These are phyloP conservation scores for Chromoteleia sp. DNA, from an alignment of 2,888 invertebrate genomes.

Conservation along the genomic window DNA sequence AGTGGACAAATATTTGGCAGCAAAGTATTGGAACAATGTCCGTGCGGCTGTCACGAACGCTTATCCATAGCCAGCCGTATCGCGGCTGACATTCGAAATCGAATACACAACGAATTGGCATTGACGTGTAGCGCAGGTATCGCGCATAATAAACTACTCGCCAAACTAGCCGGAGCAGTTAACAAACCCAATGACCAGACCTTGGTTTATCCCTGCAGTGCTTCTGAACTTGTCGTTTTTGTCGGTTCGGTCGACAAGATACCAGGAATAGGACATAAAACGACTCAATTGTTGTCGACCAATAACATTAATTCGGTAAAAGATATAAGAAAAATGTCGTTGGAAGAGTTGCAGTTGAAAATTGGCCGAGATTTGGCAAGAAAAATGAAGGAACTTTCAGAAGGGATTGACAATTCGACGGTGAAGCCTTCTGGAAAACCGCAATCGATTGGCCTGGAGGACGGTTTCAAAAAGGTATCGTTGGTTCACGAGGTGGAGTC, in stretches of 20 bases:
- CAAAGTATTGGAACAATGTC: constrained; percentile 86
- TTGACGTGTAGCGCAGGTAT: constrained; percentile 93
- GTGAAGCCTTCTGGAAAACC: constrained; percentile 92
- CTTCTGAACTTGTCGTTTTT: constrained; percentile 88
- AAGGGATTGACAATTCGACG: constrained; percentile 90
- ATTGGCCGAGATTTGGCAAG: constrained; percentile 90
- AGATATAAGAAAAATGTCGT: constrained; percentile 88
- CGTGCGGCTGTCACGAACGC: constrained; percentile 90
- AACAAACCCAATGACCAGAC: constrained; percentile 95
- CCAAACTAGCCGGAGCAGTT: constrained; percentile 90
- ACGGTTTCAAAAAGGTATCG: constrained; percentile 91
- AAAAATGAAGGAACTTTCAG: constrained; percentile 89
- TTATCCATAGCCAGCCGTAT: constrained; percentile 90
- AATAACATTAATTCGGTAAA: constrained; percentile 88
- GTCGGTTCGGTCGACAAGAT: constrained; percentile 88
- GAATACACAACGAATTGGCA: constrained; percentile 88
- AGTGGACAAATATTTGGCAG: constrained; percentile 87
- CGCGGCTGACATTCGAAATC: constrained; percentile 91
- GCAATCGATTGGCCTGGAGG: constrained; percentile 92
- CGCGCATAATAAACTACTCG: constrained; percentile 93
- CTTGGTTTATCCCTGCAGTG: constrained; percentile 89
- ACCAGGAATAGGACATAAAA: constrained; percentile 92
- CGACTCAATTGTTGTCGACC: constrained; percentile 88
- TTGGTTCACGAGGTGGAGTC: constrained; percentile 90
- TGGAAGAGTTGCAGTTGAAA: constrained; percentile 86